Base-by-base conservation (phyloP, 2,797 vertebrate species). In the Echiichthys vipera region DNA sequence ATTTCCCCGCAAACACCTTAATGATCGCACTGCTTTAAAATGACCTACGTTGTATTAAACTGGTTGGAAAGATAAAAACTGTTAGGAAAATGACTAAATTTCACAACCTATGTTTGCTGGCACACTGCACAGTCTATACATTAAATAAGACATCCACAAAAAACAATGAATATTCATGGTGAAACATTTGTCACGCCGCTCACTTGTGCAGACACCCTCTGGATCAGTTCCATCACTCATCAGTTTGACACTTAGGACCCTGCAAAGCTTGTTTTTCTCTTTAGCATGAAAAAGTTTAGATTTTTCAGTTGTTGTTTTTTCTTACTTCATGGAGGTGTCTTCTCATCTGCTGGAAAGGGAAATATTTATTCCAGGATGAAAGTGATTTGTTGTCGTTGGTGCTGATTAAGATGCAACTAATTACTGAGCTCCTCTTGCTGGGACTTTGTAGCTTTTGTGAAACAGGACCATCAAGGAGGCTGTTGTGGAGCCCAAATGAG, bases 141-240 rank as follows among this genome's bases (percentile, higher is more conserved):
- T 39, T 72, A 30, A 57, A 63, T 6, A 22, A 63, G 65, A 46
- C 4, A 50, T 45, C 56, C 46, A 58, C 49, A 59, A 17, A 40
- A 5, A 37, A 58, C 74, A 22, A 67, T 80, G 71, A 82, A 76
- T 76, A 78, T 83, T 77, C 70, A 81, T 62, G 20, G 10, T 3
- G 72, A 42, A 25, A 61, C 43, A 40, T 57, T 25, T 50, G 47
- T 58, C 66, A 25, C 14, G 34, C 58, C 70, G 64, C 43, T 74
- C 22, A 24, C 24, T 64, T 45, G 57, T 55, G 49, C 51, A 32
- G 49, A 65, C 54, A 58, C 70, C 22, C n/a, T 67, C 6, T 62
- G 79, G 36, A 55, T 65, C 67, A 29, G 39, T 65, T 80, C 77
- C 71, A 74, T 78, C 79, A 63, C 53, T 47, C 58, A 29, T 53